These are phyloP conservation scores for Exephanes ischioxanthus DNA, from an alignment of 2,888 invertebrate genomes.

Conservation along the genomic window DNA sequence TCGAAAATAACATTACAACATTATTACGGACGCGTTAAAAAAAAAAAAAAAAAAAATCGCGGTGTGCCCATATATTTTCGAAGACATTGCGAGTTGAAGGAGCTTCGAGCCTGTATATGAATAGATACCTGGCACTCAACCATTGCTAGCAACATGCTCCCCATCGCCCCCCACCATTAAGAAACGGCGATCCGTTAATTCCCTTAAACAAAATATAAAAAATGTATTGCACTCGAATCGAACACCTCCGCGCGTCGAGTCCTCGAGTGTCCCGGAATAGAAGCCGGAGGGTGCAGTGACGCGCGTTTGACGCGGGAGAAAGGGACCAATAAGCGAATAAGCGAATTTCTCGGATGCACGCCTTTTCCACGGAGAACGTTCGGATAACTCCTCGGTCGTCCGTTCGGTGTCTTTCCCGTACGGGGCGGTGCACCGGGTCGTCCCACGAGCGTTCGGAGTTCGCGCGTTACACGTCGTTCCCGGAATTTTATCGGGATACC, in stretches of 20 bases:
- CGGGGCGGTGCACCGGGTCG: conserved; percentile 2
- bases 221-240: neutral
- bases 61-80: too few species aligned
- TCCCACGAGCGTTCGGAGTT: conserved; percentile 51
- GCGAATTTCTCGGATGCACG: neutral
- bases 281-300: neutral
- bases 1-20: too few species aligned
- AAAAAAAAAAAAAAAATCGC: too few species aligned
- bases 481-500: conserved; percentile 77
- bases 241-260: neutral
- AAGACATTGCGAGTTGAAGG: too few species aligned
- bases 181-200: too few species aligned
- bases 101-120: too few species aligned
- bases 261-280: neutral
- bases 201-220: neutral
- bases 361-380: neutral
- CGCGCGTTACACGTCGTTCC: conserved; percentile 69
- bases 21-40: neutral
- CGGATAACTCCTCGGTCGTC: neutral
- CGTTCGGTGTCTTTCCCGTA: neutral
- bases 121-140: too few species aligned
- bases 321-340: neutral
- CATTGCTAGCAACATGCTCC: too few species aligned
- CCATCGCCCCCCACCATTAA: too few species aligned
- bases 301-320: neutral